Percentiles rank a stretch among this genome's conserved stretches.
Conservation (phyloP, 2,797 vertebrate species). For the Spinibarbus caldwelli region DNA sequence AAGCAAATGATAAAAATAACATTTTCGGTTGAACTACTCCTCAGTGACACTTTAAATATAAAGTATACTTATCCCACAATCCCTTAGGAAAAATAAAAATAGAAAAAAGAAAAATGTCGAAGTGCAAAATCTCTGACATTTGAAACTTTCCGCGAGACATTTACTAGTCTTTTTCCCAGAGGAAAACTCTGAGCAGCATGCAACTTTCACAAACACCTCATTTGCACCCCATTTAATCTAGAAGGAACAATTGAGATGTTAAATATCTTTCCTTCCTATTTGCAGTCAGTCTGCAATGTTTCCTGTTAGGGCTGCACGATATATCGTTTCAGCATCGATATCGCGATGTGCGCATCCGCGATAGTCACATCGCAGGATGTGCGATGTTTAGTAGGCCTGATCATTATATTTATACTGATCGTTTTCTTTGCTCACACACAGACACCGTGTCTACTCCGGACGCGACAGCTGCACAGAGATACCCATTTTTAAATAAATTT, state of each 20-base stretch:
- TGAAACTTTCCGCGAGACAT: neutral
- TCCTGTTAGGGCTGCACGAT: too few species aligned
- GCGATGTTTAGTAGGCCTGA: too few species aligned
- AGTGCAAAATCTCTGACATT: conserved; percentile 5
- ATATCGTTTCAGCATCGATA: too few species aligned
- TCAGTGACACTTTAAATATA: neutral
- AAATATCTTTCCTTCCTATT: neutral
- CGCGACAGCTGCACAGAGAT: too few species aligned
- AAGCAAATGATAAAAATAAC: neutral
- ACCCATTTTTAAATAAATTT: too few species aligned
- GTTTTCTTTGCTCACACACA: too few species aligned
- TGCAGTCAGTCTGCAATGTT: neutral
- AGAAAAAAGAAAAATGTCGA: neutral
- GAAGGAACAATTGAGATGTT: neutral
- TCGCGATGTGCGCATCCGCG: too few species aligned
- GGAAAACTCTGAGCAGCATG: neutral
- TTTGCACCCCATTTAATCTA: neutral
- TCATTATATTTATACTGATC: too few species aligned
- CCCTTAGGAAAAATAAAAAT: neutral
- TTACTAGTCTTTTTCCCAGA: neutral
- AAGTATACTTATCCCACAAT: neutral
- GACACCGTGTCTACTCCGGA: too few species aligned
- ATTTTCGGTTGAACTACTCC: neutral
- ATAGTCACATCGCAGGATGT: too few species aligned
- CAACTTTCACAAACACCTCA: neutral